Percentiles rank a stretch among this genome's conserved stretches.
These are phyloP conservation scores for Pterocles burchelli DNA, from an alignment of 2,113 vertebrate genomes.

Conservation along the genomic window DNA sequence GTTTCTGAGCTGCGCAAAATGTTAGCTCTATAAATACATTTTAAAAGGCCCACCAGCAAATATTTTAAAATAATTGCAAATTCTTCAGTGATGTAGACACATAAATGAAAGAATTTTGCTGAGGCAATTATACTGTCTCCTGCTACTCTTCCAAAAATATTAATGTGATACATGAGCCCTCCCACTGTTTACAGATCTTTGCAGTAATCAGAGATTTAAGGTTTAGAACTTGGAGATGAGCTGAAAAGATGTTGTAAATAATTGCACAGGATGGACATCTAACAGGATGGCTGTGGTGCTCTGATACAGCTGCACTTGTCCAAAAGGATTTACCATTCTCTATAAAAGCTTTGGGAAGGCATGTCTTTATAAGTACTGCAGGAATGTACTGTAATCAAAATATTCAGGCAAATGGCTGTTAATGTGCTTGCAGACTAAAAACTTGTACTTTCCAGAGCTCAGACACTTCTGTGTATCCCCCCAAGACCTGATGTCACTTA, in stretches of 20 bases:
- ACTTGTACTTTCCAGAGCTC: neutral
- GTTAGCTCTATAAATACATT: neutral
- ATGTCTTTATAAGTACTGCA: neutral
- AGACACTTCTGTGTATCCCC: neutral
- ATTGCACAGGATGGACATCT: neutral
- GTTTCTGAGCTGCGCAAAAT: neutral
- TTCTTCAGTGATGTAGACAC: neutral
- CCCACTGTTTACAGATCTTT: neutral
- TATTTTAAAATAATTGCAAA: constrained; percentile 10
- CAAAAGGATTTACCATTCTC: neutral
- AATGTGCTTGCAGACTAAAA: neutral
- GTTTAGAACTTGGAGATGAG: neutral
- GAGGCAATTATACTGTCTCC: neutral
- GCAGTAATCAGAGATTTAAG: neutral
- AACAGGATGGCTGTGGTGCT: neutral
- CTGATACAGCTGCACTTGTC: neutral
- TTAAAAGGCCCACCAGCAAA: constrained; percentile 9
- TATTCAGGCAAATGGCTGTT: neutral
- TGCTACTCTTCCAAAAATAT: constrained; percentile 7
- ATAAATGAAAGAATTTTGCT: constrained; percentile 9
- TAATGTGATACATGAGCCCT: neutral
- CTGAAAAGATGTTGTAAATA: neutral
- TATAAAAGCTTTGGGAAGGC: neutral
- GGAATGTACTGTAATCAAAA: neutral
- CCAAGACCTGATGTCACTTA: neutral